Evolutionary conservation across 2,797 vertebrate species (phyloP).

Genomic region (Limosa lapponica): DNA sequence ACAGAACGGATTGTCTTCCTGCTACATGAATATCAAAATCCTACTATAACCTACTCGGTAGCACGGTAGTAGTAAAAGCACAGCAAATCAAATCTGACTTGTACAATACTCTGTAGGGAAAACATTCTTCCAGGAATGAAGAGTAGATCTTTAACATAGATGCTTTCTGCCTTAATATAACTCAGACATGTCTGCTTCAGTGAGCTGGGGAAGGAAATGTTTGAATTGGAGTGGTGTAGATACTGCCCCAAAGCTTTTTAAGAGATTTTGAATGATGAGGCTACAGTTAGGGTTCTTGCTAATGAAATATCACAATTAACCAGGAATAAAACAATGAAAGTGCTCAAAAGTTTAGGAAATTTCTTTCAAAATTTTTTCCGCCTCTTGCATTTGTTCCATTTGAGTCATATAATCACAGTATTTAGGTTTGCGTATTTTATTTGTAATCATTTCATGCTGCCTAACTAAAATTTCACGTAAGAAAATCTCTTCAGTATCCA

Average conservation of each 20-base stretch:
- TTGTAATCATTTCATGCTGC: background rate
- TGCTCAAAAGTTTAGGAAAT: background rate
- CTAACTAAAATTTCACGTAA: slow-evolving; percentile 28
- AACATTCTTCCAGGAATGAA: background rate
- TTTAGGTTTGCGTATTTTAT: background rate
- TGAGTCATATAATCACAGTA: background rate
- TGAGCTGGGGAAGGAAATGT: background rate
- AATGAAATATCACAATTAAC: background rate
- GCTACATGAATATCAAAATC: background rate
- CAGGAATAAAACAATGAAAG: background rate
- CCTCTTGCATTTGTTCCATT: background rate
- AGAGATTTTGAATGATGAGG: background rate
- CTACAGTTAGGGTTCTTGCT: background rate
- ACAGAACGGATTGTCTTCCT: background rate
- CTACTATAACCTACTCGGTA: background rate
- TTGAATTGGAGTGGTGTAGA: background rate
- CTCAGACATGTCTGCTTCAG: accelerated
- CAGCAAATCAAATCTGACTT: background rate
- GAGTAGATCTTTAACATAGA: background rate
- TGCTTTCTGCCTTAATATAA: background rate
- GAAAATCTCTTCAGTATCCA: background rate
- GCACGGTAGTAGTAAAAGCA: background rate
- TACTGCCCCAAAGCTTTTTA: background rate
- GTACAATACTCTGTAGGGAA: background rate
- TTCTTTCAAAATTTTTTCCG: background rate